phyloP scores from a whole-genome alignment of 1,140 invertebrate species.

The Aethina tumida region DNA sequence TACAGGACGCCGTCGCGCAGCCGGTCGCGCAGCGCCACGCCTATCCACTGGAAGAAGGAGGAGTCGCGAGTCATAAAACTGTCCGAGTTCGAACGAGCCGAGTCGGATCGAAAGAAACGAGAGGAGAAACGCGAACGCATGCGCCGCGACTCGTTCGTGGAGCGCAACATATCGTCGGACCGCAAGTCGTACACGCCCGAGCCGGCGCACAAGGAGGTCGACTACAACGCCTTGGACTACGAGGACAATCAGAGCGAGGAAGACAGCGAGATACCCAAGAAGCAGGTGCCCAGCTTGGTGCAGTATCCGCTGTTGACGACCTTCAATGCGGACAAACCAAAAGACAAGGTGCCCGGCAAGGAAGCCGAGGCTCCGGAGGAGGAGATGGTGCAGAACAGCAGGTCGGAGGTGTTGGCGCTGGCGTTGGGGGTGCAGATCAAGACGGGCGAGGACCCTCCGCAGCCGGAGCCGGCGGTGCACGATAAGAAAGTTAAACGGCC shows the following conservation, averaged over 20 bases:
- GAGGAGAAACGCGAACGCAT: slow-evolving; percentile 42
- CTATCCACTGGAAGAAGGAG: slow-evolving; percentile 82
- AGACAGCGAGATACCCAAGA: slow-evolving; percentile 19
- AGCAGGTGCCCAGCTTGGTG: slow-evolving; percentile 32
- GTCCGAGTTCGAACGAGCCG: slow-evolving; percentile 66
- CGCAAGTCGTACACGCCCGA: slow-evolving; percentile 5
- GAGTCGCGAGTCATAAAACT: slow-evolving; percentile 72
- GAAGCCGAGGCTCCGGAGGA: slow-evolving; percentile 9
- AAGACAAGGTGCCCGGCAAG: slow-evolving; percentile 8
- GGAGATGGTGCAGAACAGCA: slow-evolving; percentile 17
- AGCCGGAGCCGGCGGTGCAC: slow-evolving; percentile 17
- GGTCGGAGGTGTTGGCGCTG: slow-evolving; percentile 36
- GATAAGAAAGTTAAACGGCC: slow-evolving; percentile 1
- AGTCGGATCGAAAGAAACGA: slow-evolving; percentile 48
- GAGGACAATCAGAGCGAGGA: slow-evolving; percentile 34
- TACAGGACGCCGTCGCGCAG: slow-evolving; percentile 72
- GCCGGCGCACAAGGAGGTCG: slow-evolving; percentile 23
- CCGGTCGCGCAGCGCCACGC: slow-evolving; percentile 72
- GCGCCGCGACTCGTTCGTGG: slow-evolving; percentile 6
- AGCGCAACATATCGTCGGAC: slow-evolving; percentile 9
- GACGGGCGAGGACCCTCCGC: slow-evolving; percentile 29
- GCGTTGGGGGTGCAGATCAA: slow-evolving; percentile 38
- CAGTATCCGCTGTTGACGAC: slow-evolving; percentile 30
- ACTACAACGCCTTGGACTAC: slow-evolving; percentile 41
- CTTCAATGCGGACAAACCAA: slow-evolving; percentile 15